These are phyloP conservation scores for Drosophila dives DNA, from an alignment of 2,888 invertebrate genomes.

Conservation along the genomic window DNA sequence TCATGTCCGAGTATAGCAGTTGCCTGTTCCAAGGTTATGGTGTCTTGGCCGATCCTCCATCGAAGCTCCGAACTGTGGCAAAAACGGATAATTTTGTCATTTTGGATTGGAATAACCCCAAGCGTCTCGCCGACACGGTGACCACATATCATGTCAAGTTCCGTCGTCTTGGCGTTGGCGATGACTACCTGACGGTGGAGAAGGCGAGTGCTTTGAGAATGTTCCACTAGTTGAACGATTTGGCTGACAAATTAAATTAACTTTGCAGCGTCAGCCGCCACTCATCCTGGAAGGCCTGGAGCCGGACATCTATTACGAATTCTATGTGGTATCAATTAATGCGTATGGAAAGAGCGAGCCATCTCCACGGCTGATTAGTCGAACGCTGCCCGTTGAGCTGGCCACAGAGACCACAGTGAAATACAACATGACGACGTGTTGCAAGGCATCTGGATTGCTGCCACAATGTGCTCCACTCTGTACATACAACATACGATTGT, in stretches of 20 bases:
- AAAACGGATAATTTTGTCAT: conserved; percentile 91
- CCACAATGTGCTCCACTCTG: conserved; percentile 90
- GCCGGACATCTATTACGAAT: conserved; percentile 91
- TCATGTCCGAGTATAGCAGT: conserved; percentile 92
- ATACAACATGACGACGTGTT: conserved; percentile 93
- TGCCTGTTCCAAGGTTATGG: conserved; percentile 94
- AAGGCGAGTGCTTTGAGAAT: conserved; percentile 81
- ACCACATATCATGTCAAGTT: conserved; percentile 88
- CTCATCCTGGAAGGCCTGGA: conserved; percentile 91
- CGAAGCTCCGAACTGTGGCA: conserved; percentile 89
- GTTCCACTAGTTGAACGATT: conserved; percentile 3
- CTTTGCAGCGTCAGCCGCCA: conserved; percentile 87
- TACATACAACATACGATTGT: conserved; percentile 92
- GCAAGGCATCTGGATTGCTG: conserved; percentile 88
- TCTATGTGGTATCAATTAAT: conserved; percentile 92
- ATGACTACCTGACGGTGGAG: conserved; percentile 87
- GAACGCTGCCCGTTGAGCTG: conserved; percentile 86
- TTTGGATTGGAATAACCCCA: conserved; percentile 91
- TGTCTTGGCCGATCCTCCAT: conserved; percentile 91
- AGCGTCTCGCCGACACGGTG: conserved; percentile 90
- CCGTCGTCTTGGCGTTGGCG: conserved; percentile 86
- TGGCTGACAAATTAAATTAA: conserved; percentile 69
- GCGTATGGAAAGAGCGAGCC: conserved; percentile 91
- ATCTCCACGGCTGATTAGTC: conserved; percentile 91
- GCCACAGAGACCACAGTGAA: conserved; percentile 85